Conservation (phyloP, 2,888 invertebrate genomes). For the Rugalucina vietnamica region DNA sequence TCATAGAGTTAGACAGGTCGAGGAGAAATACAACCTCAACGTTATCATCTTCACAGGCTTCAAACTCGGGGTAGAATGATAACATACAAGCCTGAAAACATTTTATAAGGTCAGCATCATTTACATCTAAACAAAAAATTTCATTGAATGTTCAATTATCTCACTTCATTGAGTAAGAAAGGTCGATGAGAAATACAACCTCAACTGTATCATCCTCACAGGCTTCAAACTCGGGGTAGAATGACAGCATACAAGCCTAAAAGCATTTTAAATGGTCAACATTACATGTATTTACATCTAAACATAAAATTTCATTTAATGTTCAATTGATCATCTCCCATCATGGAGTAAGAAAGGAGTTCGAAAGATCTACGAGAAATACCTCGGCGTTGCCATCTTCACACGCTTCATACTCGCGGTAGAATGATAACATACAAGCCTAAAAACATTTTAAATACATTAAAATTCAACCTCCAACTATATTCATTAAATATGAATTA, state of each 20-base stretch:
- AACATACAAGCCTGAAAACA: slow-evolving; percentile 84
- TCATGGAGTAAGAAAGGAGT: slow-evolving; percentile 85
- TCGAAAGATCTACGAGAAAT: slow-evolving; percentile 83
- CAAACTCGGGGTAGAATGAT: slow-evolving; percentile 85
- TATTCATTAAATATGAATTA: too few relatives aligned
- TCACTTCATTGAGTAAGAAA: slow-evolving; percentile 84
- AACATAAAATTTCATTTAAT: too few relatives aligned
- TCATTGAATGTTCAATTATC: too few relatives aligned
- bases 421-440: slow-evolving; percentile 84
- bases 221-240: slow-evolving; percentile 84
- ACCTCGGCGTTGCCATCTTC: slow-evolving; percentile 75
- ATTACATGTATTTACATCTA: too few relatives aligned
- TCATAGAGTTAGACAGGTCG: slow-evolving; percentile 85
- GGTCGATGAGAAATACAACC: slow-evolving; percentile 83
- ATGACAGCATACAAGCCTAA: slow-evolving; percentile 84
- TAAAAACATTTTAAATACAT: too few relatives aligned
- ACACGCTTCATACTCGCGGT: slow-evolving; percentile 84
- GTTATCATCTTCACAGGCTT: slow-evolving; percentile 72
- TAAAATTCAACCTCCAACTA: too few relatives aligned
- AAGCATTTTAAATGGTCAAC: too few relatives aligned
- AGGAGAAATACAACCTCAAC: slow-evolving; percentile 81
- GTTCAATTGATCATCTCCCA: slow-evolving; percentile 72
- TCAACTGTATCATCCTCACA: slow-evolving; percentile 72
- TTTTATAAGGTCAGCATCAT: too few relatives aligned
- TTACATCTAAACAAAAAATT: too few relatives aligned